Base-by-base conservation (phyloP, 2,797 vertebrate genomes). In the Eptatretus atami region DNA sequence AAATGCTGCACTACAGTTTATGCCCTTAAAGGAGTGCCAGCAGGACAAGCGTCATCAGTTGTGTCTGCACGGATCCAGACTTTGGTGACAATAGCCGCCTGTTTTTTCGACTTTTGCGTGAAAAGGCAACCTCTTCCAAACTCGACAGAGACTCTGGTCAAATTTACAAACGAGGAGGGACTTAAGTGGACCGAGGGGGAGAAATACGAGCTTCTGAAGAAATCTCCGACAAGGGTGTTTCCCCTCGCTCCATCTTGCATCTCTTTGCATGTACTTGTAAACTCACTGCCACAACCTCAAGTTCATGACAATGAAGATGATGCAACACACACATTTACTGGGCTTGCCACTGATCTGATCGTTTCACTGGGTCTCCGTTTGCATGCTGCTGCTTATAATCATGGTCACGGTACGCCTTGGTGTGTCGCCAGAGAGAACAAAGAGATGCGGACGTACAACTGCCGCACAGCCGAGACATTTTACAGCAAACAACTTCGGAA, bases 81-180 rank as follows among this genome's bases (percentile, higher is more conserved):
- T 85, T 92, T 15, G 84, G 86, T 0, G 88, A 94, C 69, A 95
- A 88, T 64, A 84, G 86, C 0, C 79, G 87, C 3, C 77, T 95
- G 60, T 87, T 87, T 65, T 95, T 92, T 72, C 88, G 85, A 75
- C 81, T 95, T 54, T 78, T 81, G 69, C 74, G 81, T n/a, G 88
- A 14, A 95, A 95, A 25, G 86, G 93, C 64, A 83, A 81, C 64
- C 78, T 94, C 66, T 93, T 95, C 69, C 73, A 87, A n/a, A 63
- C 84, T 95, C 82, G 88, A 95, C 74, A 93, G 87, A 87, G 80
- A 87, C 71, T 92, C 83, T 0, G 88, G 88, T 1, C 86, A 95
- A 71, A 76, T 94, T n/a, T 12, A 77, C 84, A 66, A 92, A 84
- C 0, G 83, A 84, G 0, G 76, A 86, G 63, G n/a, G 73, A 81